Evolutionary conservation across 2,888 invertebrate genomes (phyloP), one percentile per base, ranked within the genome.

Genomic region (Ichneumoninae sp.): DNA sequence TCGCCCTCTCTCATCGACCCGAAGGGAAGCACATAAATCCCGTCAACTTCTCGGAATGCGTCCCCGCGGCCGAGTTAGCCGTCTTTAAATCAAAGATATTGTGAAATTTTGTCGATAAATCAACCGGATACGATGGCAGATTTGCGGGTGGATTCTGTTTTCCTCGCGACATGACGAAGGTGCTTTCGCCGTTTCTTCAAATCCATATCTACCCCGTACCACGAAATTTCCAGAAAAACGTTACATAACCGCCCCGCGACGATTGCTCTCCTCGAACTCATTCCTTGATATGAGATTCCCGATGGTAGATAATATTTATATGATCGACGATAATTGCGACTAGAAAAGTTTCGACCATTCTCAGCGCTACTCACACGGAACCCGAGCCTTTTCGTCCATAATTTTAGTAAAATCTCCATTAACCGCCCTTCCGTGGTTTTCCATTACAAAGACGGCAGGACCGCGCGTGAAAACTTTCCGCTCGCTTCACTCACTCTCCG

Each of bases 11-110:
- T 36, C 36, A 57, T 50, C 75, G 63, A 63, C 22, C 60, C 63
- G 57, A 57, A 73, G 63, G 47, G 68, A 70, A 50, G 44, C 30
- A 77, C 81, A 84, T 84, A 84, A 84, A 84, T 84, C 83, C 33
- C 73, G 73, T 77, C 76, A 73, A 81, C 81, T 84, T 84, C 73
- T 52, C 16, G 30, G 63, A 81, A 84, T 81, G 60, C 73, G 52
- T 75, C 65, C 74, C 52, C 65, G 40, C 57, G 69, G 68, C 54
- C 81, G 81, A 76, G 81, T 84, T 84, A 74, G 83, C 77, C 83
- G 60, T 84, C 83, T 81, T 84, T 81, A 81, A 84, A 84, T 84
- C 81, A 84, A 84, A 77, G 81, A 84, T 84, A 77, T 81, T 76
- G 77, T 73, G 81, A 77, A 84, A 84, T 84, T 84, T 77, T 36